Conservation (phyloP, 2,888 invertebrate genomes). For the Dexiosoma caninum region DNA sequence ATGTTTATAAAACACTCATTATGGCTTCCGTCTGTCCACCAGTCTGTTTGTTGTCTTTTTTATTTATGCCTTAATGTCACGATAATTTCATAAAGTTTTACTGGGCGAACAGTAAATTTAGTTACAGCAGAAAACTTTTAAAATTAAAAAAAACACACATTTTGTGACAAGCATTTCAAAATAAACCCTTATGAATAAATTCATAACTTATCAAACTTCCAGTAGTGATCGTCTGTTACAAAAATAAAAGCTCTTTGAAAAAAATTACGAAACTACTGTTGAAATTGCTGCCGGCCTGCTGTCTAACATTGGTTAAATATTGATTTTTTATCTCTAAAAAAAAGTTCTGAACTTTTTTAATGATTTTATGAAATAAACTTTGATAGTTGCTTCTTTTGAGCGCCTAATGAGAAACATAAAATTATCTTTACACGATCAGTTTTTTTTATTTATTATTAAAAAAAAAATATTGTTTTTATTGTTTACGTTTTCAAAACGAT, state of each 20-base stretch:
- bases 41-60: too few relatives aligned
- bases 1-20: too few relatives aligned
- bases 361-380: neutral
- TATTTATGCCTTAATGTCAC: slow-evolving; percentile 66
- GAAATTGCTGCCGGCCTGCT: slow-evolving; percentile 37
- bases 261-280: neutral
- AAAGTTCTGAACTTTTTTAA: too few relatives aligned
- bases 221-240: neutral
- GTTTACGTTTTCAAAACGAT: neutral
- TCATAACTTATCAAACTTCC: neutral
- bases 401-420: slow-evolving; percentile 53
- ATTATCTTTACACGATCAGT: slow-evolving; percentile 59
- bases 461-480: too few relatives aligned
- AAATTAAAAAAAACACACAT: neutral
- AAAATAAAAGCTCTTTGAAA: neutral
- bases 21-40: too few relatives aligned
- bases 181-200: neutral
- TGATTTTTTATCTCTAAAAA: slow-evolving; percentile 22
- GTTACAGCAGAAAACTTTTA: neutral
- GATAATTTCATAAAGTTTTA: slow-evolving; percentile 67
- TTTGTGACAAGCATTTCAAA: neutral
- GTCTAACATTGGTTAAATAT: slow-evolving; percentile 35
- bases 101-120: slow-evolving; percentile 59
- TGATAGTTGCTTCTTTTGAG: slow-evolving; percentile 6
- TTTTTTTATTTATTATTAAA: neutral